Percentiles rank a stretch among this genome's conserved stretches.
Evolutionary conservation across 2,888 invertebrate species (phyloP).

Genomic region (Eupithecia pulchellata): DNA sequence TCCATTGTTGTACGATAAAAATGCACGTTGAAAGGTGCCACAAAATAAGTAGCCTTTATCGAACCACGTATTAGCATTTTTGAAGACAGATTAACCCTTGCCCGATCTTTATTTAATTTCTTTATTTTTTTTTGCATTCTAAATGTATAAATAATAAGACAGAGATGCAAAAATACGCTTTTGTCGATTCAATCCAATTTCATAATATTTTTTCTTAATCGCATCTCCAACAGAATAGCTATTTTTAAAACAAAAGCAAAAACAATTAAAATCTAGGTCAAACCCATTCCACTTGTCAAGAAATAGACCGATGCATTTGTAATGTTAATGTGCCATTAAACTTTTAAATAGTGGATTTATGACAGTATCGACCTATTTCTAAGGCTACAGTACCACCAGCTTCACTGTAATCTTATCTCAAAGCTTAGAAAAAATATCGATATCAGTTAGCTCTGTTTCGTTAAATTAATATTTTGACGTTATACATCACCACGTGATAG

Average conservation of each 20-base stretch:
- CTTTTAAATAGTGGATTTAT: conserved; percentile 29
- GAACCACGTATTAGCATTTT: neutral
- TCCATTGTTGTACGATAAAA: conserved; percentile 47
- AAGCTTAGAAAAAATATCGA: neutral
- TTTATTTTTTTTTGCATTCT: no score
- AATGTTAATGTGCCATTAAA: conserved; percentile 22
- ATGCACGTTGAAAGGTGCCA: neutral
- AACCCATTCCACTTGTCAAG: conserved; percentile 14
- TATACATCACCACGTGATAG: neutral
- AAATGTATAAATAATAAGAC: no score
- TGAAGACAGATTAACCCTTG: no score
- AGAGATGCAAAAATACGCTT: neutral
- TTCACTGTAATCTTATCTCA: neutral
- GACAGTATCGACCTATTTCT: conserved; percentile 17
- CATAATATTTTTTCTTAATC: neutral
- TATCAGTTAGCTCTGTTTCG: neutral
- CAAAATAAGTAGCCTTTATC: neutral
- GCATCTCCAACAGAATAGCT: neutral
- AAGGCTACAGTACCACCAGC: neutral
- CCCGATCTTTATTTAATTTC: no score
- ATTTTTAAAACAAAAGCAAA: neutral
- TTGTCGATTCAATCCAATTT: neutral
- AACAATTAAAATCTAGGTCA: conserved; percentile 22
- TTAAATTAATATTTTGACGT: neutral
- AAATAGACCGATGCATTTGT: conserved; percentile 19